A percentile compares a stretch with the other conserved stretches of the same genome.
These are phyloP conservation scores for Atta cephalotes DNA, from an alignment of 1,140 invertebrate genomes.

Conservation along the genomic window DNA sequence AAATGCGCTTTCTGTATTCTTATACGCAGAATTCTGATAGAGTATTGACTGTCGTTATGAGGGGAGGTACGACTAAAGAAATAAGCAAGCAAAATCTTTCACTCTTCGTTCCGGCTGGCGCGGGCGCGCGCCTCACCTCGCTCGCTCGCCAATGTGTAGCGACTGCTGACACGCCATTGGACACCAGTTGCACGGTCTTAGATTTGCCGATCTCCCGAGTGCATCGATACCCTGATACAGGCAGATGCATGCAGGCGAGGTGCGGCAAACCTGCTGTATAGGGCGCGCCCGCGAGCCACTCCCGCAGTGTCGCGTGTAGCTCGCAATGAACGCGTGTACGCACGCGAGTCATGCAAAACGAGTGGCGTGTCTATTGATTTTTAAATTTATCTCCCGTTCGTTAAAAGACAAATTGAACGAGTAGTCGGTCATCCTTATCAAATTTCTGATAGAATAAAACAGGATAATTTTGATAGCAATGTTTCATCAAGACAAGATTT, in stretches of 20 bases:
- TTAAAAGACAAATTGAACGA: too few relatives aligned
- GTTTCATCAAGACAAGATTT: too few relatives aligned
- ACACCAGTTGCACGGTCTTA: conserved; percentile 80
- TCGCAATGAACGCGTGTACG: conserved; percentile 46
- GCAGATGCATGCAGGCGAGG: conserved; percentile 42
- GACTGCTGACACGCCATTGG: conserved; percentile 75
- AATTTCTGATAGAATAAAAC: too few relatives aligned
- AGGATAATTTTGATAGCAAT: too few relatives aligned
- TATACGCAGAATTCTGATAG: too few relatives aligned
- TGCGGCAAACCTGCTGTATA: conserved; percentile 46
- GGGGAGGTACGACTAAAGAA: too few relatives aligned
- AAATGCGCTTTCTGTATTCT: too few relatives aligned
- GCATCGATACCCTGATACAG: conserved; percentile 61
- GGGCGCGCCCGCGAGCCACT: conserved; percentile 63
- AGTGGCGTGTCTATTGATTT: conserved; percentile 1
- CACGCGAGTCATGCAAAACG: conserved; percentile 65
- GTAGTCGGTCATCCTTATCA: too few relatives aligned
- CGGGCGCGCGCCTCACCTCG: conserved; percentile 29
- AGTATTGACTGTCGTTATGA: too few relatives aligned
- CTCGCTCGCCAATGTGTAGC: conserved; percentile 53
- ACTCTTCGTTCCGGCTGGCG: conserved; percentile 68
- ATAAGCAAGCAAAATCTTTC: conserved; percentile 56
- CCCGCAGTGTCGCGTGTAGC: conserved; percentile 55
- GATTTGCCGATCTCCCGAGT: conserved; percentile 78
- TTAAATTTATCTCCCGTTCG: neutral